Conservation (phyloP, 1,140 invertebrate genomes). For the Bombus waltoni region DNA sequence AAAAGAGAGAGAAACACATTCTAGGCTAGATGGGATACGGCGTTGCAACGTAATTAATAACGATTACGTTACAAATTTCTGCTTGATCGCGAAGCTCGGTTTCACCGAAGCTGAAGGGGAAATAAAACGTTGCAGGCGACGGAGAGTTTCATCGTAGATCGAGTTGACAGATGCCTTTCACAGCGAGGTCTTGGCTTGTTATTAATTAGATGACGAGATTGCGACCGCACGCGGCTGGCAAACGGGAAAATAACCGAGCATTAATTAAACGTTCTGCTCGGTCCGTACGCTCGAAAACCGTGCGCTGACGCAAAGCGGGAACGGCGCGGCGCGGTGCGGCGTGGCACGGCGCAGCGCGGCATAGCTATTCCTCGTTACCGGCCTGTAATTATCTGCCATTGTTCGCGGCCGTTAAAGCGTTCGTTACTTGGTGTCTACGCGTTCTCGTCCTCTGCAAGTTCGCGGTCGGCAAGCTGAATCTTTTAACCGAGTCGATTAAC, state of each 20-base stretch:
- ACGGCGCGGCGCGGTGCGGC: background rate
- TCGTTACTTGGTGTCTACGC: constrained; percentile 20
- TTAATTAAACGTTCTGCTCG: constrained; percentile 48
- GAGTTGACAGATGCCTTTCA: constrained; percentile 4
- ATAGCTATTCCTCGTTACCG: constrained; percentile 21
- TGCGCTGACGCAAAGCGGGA: constrained; percentile 1
- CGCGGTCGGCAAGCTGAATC: background rate
- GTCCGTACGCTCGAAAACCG: background rate
- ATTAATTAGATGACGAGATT: constrained; percentile 46
- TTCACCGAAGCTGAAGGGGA: background rate
- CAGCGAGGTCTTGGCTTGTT: background rate
- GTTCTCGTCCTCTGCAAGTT: constrained; percentile 1
- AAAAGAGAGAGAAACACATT: too few relatives aligned
- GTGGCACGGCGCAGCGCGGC: background rate
- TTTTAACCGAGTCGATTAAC: constrained; percentile 37
- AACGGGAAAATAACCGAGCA: constrained; percentile 45
- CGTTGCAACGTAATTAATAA: too few relatives aligned
- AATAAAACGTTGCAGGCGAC: background rate
- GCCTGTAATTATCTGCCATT: constrained; percentile 46
- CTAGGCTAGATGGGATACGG: too few relatives aligned
- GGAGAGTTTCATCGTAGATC: background rate
- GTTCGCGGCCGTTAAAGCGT: constrained; percentile 33
- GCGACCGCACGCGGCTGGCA: background rate
- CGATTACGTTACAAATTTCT: too few relatives aligned
- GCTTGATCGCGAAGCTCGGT: too few relatives aligned